Percentiles rank a stretch among this genome's conserved stretches.
Evolutionary conservation across 2,888 invertebrate genomes (phyloP).

Genomic region (Drosophila rellima): DNA sequence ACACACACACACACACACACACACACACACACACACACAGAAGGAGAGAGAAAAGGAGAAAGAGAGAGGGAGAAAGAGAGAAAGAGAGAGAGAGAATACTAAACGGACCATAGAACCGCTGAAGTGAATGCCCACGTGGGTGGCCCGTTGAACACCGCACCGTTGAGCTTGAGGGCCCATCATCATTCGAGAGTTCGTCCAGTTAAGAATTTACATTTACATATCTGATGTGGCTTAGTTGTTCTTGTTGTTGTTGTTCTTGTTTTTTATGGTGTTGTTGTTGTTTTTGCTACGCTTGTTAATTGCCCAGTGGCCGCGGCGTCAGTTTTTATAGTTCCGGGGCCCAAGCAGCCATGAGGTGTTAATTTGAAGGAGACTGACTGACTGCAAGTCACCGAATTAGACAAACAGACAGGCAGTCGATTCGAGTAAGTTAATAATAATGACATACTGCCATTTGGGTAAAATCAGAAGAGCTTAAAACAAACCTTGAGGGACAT

Average conservation of each 20-base stretch:
- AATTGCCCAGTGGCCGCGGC: conserved; percentile 70
- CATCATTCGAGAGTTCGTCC: conserved; percentile 49
- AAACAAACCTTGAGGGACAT: conserved; percentile 9
- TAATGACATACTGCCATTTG: conserved; percentile 2
- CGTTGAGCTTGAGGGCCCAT: conserved; percentile 19
- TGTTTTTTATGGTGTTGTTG: conserved; percentile 8
- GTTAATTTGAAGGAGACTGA: conserved; percentile 49
- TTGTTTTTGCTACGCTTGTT: conserved; percentile 56
- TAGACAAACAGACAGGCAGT: conserved; percentile 2
- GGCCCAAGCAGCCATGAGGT: conserved; percentile 47
- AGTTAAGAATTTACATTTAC: conserved; percentile 60
- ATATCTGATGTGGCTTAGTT: conserved; percentile 32
- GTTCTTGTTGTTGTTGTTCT: conserved; percentile 6
- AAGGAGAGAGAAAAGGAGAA: too few species aligned
- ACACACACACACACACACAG: too few species aligned
- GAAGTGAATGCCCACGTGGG: conserved; percentile 33
- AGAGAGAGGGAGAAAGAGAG: background rate
- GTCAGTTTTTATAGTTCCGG: conserved; percentile 62
- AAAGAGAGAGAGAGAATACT: background rate
- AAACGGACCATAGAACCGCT: conserved; percentile 41
- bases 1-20: background rate
- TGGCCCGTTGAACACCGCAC: too few species aligned
- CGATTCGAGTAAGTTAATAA: background rate
- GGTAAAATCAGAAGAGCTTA: conserved; percentile 7
- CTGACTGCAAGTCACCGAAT: conserved; percentile 1